These are phyloP conservation scores for Adelphocoris suturalis DNA, from an alignment of 2,888 invertebrate species.

Conservation along the genomic window DNA sequence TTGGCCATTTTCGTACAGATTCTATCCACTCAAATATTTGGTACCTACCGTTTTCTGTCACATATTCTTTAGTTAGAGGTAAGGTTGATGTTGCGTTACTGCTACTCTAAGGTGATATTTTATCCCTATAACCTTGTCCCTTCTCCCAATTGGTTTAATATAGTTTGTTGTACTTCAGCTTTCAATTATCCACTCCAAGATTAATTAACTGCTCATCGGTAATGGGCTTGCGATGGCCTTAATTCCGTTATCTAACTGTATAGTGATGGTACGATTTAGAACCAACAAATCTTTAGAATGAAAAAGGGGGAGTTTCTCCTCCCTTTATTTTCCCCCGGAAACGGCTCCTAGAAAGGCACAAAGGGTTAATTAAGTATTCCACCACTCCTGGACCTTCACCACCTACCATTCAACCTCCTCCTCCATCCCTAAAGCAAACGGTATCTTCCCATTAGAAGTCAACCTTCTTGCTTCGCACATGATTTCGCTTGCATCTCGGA, in stretches of 20 bases:
- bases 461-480: too few relatives aligned
- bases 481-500: too few relatives aligned
- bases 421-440: not conserved
- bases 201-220: not conserved
- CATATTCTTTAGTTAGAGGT: too few relatives aligned
- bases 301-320: not conserved
- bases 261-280: not conserved
- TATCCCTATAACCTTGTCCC: too few relatives aligned
- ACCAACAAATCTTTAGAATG: conserved; percentile 22
- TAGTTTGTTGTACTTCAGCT: too few relatives aligned
- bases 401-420: not conserved
- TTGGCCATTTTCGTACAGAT: too few relatives aligned
- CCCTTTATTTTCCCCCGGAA: not conserved
- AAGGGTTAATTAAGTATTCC: conserved; percentile 34
- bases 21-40: too few relatives aligned
- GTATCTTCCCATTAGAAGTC: conserved; percentile 19
- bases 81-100: too few relatives aligned
- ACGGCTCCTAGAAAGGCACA: conserved; percentile 21
- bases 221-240: not conserved
- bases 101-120: too few relatives aligned
- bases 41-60: too few relatives aligned
- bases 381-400: not conserved
- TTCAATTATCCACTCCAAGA: not conserved
- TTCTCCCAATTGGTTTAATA: too few relatives aligned
- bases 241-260: conserved; percentile 19